Evolutionary conservation across 2,888 invertebrate genomes (phyloP).

Genomic region (Cryptus viduatorius): DNA sequence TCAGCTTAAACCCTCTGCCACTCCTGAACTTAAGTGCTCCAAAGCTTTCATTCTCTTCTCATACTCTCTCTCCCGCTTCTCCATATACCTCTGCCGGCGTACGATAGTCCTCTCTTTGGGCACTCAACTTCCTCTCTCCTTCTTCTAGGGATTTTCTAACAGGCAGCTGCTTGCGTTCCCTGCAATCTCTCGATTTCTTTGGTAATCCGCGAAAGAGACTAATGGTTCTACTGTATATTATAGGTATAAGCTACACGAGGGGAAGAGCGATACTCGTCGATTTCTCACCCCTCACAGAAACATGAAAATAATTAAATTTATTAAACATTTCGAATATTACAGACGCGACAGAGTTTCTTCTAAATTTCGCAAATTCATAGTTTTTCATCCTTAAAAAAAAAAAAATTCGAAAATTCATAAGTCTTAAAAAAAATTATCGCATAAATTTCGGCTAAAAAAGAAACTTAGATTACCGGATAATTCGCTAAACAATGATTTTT

Average conservation of each 20-base stretch:
- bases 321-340: no score
- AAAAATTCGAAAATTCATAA: no score
- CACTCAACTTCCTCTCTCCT: conserved; percentile 41
- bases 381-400: no score
- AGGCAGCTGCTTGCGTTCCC: conserved; percentile 14
- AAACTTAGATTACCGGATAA: no score
- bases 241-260: neutral
- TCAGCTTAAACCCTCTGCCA: conserved; percentile 48
- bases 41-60: conserved; percentile 1
- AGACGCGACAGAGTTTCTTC: no score
- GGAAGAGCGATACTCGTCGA: neutral
- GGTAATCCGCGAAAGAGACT: conserved; percentile 42
- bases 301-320: no score
- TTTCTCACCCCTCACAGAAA: no score
- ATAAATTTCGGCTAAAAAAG: no score
- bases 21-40: conserved; percentile 57
- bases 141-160: conserved; percentile 8
- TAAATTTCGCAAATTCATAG: no score
- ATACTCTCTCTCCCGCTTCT: neutral
- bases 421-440: no score
- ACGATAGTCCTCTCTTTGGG: neutral
- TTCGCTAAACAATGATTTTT: no score
- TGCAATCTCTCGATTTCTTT: conserved; percentile 48
- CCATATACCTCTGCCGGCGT: conserved; percentile 4
- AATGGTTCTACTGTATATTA: conserved; percentile 19